Percentiles rank a stretch among this genome's conserved stretches.
phyloP scores from a whole-genome alignment of 2,113 vertebrate genomes.

The Danionella cerebrum region DNA sequence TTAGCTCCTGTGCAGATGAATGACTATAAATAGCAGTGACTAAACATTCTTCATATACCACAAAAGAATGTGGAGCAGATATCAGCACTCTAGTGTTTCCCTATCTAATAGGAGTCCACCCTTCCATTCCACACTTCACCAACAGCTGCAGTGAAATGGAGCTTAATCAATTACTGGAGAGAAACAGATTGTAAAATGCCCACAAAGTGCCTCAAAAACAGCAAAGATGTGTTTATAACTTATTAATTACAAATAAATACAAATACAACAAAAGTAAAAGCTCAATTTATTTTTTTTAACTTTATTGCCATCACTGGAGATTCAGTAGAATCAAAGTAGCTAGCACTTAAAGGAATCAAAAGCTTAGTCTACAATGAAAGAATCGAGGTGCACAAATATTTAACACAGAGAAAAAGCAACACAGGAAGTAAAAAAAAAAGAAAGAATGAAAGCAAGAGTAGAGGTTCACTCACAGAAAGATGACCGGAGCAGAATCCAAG shows the following conservation, averaged over 20 bases:
- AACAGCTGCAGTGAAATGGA: conserved; percentile 49
- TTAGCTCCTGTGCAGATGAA: background rate
- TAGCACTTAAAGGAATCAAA: no score
- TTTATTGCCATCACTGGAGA: no score
- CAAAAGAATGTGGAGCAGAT: background rate
- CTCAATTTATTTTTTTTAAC: no score
- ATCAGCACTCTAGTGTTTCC: background rate
- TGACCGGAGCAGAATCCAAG: conserved; percentile 3
- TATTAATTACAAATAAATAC: no score
- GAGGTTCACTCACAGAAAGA: conserved; percentile 49
- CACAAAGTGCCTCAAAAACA: no score
- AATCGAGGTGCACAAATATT: background rate
- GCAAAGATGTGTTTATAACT: no score
- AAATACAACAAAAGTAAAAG: no score
- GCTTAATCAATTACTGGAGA: conserved; percentile 30
- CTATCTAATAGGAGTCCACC: background rate
- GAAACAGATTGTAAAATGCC: no score
- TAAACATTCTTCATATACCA: conserved; percentile 1
- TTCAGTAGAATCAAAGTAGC: no score
- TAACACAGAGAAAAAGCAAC: background rate
- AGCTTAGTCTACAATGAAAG: no score
- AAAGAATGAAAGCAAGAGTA: background rate
- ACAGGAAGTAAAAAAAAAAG: background rate
- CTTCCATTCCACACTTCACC: background rate
- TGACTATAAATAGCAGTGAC: background rate